Conservation (phyloP, 2,113 vertebrate genomes). For the Podarcis cretensis region DNA sequence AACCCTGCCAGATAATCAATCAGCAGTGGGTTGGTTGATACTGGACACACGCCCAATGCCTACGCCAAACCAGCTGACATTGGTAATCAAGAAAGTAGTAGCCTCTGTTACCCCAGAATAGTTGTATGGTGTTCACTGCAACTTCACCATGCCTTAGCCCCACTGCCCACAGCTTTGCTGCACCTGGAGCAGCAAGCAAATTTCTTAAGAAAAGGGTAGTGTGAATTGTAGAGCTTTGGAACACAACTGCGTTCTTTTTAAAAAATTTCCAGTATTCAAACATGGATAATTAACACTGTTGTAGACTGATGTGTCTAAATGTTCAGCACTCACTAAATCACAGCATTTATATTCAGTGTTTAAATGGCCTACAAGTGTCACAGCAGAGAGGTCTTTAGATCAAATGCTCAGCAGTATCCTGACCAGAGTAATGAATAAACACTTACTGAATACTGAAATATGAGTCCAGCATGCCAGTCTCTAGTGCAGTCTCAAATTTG, state of each 20-base stretch:
- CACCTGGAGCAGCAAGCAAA: too few species aligned
- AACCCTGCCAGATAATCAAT: too few species aligned
- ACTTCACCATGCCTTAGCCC: too few species aligned
- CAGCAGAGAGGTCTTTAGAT: not conserved
- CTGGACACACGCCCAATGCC: too few species aligned
- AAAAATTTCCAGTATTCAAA: not conserved
- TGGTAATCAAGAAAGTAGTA: too few species aligned
- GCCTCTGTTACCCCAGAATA: too few species aligned
- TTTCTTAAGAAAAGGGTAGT: not conserved
- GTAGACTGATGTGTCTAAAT: not conserved
- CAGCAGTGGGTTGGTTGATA: too few species aligned
- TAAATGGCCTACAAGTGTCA: conserved; percentile 28
- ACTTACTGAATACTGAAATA: conserved; percentile 19
- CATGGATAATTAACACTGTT: not conserved
- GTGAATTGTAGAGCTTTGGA: not conserved
- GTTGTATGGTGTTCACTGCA: too few species aligned
- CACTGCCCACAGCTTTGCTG: too few species aligned
- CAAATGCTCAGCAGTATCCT: not conserved
- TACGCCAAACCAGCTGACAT: too few species aligned
- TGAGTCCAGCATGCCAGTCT: conserved; percentile 17
- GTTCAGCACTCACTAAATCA: not conserved
- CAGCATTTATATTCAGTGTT: conserved; percentile 15
- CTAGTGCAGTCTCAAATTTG: not conserved
- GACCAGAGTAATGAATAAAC: not conserved
- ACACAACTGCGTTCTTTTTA: too few species aligned